phyloP scores from a whole-genome alignment of 2,797 vertebrate species.

The Malurus leucopterus region DNA sequence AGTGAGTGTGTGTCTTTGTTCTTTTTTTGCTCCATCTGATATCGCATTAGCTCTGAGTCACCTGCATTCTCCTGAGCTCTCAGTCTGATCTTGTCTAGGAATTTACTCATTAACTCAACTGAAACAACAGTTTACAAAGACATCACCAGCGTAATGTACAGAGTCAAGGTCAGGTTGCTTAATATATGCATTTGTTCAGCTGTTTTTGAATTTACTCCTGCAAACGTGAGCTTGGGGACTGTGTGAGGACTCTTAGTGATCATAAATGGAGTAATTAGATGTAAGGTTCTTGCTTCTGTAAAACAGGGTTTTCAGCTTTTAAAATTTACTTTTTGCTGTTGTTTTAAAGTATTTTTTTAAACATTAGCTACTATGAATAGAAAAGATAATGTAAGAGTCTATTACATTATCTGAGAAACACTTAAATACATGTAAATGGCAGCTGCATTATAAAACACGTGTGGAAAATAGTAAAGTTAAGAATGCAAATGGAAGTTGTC shows the following conservation, averaged over 20 bases:
- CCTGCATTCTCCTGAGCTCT: neutral
- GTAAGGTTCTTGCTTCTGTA: neutral
- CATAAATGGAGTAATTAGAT: neutral
- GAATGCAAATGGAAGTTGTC: neutral
- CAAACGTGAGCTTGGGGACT: neutral
- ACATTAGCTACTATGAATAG: neutral
- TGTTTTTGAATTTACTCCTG: neutral
- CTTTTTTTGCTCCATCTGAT: neutral
- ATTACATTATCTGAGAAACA: neutral
- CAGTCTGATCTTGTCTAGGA: neutral
- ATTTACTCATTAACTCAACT: neutral
- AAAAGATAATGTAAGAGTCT: neutral
- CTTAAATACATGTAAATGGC: neutral
- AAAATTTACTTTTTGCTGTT: neutral
- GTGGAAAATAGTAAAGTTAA: neutral
- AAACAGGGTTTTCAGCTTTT: neutral
- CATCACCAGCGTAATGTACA: neutral
- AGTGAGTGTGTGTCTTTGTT: neutral
- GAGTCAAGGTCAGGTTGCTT: slow-evolving; percentile 8
- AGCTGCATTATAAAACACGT: neutral
- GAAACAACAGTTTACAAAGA: neutral
- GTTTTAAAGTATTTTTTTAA: neutral
- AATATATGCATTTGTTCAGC: neutral
- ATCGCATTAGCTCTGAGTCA: neutral
- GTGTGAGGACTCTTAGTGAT: neutral